Conservation (phyloP, 2,797 vertebrate species). For the Fistularia commersonii region DNA sequence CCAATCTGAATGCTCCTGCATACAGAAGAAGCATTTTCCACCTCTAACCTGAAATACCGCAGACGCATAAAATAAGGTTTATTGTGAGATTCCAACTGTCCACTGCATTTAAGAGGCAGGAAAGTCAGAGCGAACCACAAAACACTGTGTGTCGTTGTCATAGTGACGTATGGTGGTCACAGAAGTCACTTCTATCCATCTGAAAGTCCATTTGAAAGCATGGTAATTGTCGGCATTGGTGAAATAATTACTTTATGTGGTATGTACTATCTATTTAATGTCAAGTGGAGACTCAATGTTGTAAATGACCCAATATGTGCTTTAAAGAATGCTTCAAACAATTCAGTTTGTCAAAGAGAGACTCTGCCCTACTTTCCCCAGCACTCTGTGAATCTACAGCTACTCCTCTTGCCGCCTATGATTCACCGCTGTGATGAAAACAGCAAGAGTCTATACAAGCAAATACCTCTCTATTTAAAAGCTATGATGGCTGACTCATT, state of each 20-base stretch:
- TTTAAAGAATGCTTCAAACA: constrained; percentile 68
- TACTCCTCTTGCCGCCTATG: constrained; percentile 50
- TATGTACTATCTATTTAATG: constrained; percentile 38
- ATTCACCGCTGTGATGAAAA: constrained; percentile 15
- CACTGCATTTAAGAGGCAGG: constrained; percentile 22
- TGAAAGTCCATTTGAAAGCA: constrained; percentile 36
- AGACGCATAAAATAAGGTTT: constrained; percentile 33
- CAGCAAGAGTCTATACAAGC: no score
- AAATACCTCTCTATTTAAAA: no score
- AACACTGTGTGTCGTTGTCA: constrained; percentile 28
- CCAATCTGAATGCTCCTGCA: constrained; percentile 1
- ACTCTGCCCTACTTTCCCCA: constrained; percentile 62
- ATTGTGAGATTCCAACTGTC: constrained; percentile 39
- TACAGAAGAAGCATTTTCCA: constrained; percentile 19
- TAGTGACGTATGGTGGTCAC: constrained; percentile 19
- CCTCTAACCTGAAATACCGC: background rate
- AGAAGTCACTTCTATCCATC: constrained; percentile 38
- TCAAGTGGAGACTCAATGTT: constrained; percentile 52
- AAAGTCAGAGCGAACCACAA: constrained; percentile 25
- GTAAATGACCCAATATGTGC: constrained; percentile 58
- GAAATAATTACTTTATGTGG: constrained; percentile 22
- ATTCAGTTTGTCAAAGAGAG: constrained; percentile 59
- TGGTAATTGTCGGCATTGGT: constrained; percentile 15
- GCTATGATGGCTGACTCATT: no score
- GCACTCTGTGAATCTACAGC: constrained; percentile 39